Evolutionary conservation across 1,140 invertebrate genomes (phyloP).

Genomic region (Halyomorpha halys): DNA sequence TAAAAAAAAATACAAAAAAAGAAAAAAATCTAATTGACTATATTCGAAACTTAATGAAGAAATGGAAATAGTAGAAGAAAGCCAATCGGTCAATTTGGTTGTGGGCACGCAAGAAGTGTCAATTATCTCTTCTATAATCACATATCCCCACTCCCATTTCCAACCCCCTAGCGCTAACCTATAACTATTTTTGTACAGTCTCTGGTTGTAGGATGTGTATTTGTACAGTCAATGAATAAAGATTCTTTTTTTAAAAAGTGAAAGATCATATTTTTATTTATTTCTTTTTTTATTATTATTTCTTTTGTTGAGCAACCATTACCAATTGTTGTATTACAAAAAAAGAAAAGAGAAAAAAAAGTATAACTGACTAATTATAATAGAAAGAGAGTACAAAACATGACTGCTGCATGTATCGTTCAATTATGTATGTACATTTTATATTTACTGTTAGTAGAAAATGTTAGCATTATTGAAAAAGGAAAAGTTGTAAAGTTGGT

Average conservation of each 20-base stretch:
- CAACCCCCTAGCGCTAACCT: background rate
- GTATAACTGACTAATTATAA: background rate
- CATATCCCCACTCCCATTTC: conserved; percentile 16
- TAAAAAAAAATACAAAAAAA: no score
- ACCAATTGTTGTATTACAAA: conserved; percentile 5
- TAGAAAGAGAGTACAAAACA: conserved; percentile 27
- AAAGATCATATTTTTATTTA: conserved; percentile 11
- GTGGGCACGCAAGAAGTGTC: conserved; percentile 22
- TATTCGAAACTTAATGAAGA: background rate
- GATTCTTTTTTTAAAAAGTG: conserved; percentile 10
- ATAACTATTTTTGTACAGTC: conserved; percentile 24
- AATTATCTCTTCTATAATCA: conserved; percentile 17
- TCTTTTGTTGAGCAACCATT: conserved; percentile 11
- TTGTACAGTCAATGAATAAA: conserved; percentile 22
- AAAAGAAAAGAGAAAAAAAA: conserved; percentile 10
- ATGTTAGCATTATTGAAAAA: conserved; percentile 2
- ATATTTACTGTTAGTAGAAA: conserved; percentile 24
- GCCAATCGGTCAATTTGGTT: conserved; percentile 6
- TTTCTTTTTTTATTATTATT: conserved; percentile 14
- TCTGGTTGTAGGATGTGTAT: conserved; percentile 25
- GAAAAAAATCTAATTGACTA: conserved; percentile 1
- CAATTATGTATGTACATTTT: conserved; percentile 23
- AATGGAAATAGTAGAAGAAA: background rate
- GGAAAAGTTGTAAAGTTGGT: conserved; percentile 4
- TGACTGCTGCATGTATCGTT: conserved; percentile 28